phyloP scores from a whole-genome alignment of 2,888 invertebrate species.

The Leucozona laternaria region DNA sequence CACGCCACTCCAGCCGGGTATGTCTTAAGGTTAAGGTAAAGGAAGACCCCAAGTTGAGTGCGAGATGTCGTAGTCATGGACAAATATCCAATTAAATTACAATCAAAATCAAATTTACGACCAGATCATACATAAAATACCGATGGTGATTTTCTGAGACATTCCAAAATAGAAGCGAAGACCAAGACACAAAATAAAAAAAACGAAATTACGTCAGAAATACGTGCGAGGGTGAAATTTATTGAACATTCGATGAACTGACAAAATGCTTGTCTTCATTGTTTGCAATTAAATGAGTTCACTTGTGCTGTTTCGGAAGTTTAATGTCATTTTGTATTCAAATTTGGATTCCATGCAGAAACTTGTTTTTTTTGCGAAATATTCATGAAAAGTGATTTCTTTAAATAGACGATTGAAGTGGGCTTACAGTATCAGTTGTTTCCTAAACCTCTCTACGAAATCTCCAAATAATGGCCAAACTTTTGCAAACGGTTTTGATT shows the following conservation, averaged over 20 bases:
- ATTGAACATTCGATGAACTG: slow-evolving; percentile 50
- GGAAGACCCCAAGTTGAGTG: not conserved
- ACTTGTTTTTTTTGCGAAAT: slow-evolving; percentile 13
- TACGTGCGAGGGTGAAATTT: slow-evolving; percentile 49
- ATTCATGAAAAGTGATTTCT: slow-evolving; percentile 21
- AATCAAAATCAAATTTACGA: slow-evolving; percentile 37
- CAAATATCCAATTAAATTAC: slow-evolving; percentile 30
- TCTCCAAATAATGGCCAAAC: slow-evolving; percentile 28
- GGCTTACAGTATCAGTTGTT: slow-evolving; percentile 39
- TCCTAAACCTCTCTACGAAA: slow-evolving; percentile 3
- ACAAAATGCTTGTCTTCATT: slow-evolving; percentile 10
- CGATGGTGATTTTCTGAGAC: slow-evolving; percentile 25
- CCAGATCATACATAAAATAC: slow-evolving; percentile 22
- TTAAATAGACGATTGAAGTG: slow-evolving; percentile 55
- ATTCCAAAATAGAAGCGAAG: slow-evolving; percentile 1
- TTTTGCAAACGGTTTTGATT: not conserved
- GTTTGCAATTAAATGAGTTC: slow-evolving; percentile 25
- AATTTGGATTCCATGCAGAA: slow-evolving; percentile 53
- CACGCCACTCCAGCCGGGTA: not conserved
- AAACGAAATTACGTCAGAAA: slow-evolving; percentile 9
- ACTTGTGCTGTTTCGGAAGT: slow-evolving; percentile 28
- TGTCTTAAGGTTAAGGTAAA: not conserved
- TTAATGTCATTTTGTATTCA: slow-evolving; percentile 41
- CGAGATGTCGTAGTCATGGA: slow-evolving; percentile 4
- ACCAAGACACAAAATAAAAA: slow-evolving; percentile 14